A percentile compares a stretch with the other conserved stretches of the same genome.
Evolutionary conservation across 2,113 vertebrate species (phyloP).

Genomic region (Myocastor coypus): DNA sequence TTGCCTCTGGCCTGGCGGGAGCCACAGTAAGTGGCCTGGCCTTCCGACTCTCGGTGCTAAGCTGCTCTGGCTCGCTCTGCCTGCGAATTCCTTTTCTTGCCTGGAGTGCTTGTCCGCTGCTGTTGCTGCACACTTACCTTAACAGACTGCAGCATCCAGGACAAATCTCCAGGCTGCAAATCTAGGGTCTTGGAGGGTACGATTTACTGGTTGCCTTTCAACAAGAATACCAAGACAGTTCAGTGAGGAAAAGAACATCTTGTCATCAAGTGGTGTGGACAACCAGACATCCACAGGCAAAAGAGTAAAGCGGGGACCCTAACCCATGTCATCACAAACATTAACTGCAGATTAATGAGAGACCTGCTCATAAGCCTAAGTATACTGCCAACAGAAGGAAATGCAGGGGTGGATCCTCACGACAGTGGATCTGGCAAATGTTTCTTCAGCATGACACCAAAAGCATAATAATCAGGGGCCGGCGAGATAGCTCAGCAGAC

Average conservation of each 20-base stretch:
- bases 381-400: neutral
- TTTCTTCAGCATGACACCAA: constrained; percentile 14
- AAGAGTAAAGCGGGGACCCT: neutral
- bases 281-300: neutral
- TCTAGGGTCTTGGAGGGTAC: neutral
- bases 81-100: neutral
- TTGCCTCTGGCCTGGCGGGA: neutral
- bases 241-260: neutral
- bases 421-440: neutral
- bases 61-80: neutral
- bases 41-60: neutral
- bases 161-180: neutral
- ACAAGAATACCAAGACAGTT: neutral
- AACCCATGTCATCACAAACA: neutral
- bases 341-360: constrained; percentile 7
- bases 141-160: neutral
- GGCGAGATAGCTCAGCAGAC: too few species aligned
- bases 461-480: neutral
- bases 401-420: neutral
- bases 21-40: neutral
- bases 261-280: constrained; percentile 13
- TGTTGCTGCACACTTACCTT: neutral
- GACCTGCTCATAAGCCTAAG: neutral
- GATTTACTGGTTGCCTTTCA: constrained; percentile 41
- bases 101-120: neutral